phyloP scores from a whole-genome alignment of 2,113 vertebrate species.

The Petrocephalus zakoni region DNA sequence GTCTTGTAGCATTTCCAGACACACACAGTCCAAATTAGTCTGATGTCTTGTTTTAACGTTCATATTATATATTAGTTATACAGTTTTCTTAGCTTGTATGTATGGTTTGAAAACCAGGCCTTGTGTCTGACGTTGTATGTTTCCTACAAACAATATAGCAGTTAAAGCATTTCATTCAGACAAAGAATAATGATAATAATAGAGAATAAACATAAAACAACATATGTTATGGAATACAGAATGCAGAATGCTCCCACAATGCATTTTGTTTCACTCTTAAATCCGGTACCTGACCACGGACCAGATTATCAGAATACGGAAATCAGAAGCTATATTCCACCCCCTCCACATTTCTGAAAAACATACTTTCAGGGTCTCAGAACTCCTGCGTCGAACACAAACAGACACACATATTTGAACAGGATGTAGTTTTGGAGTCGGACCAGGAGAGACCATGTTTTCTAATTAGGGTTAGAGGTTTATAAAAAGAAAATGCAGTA shows the following conservation, averaged over 20 bases:
- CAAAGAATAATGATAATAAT: neutral
- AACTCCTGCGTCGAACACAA: neutral
- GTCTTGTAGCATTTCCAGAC: neutral
- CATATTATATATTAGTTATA: neutral
- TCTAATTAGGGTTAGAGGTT: neutral
- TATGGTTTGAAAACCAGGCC: neutral
- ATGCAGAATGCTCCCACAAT: neutral
- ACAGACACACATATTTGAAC: neutral
- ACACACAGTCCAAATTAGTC: neutral
- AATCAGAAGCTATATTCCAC: neutral
- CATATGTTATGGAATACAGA: neutral
- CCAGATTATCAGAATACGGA: neutral
- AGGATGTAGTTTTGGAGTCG: conserved; percentile 16
- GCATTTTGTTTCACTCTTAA: neutral
- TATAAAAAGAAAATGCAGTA: neutral
- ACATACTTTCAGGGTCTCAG: neutral
- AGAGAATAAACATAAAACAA: neutral
- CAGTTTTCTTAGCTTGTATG: neutral
- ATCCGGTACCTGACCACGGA: neutral
- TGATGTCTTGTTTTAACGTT: neutral
- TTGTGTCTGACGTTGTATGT: neutral
- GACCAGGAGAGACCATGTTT: neutral
- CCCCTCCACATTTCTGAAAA: neutral
- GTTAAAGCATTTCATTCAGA: neutral
- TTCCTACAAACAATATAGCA: neutral